These are phyloP conservation scores for Antheraea pernyi DNA, from an alignment of 1,140 invertebrate species.

Conservation along the genomic window DNA sequence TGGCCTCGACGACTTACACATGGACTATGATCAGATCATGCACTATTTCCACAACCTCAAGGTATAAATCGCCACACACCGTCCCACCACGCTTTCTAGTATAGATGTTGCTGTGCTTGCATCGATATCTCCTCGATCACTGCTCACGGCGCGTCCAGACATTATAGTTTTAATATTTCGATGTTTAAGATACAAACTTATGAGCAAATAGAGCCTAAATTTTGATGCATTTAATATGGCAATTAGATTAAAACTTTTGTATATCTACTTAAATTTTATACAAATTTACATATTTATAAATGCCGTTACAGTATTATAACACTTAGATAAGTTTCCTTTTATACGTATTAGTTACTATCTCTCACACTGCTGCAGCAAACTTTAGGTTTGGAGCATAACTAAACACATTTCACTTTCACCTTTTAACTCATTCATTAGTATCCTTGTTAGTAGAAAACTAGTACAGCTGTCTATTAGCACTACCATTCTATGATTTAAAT, in stretches of 20 bases:
- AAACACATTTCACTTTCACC: constrained; percentile 34
- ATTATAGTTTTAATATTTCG: constrained; percentile 42
- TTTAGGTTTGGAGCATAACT: constrained; percentile 24
- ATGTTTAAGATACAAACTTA: constrained; percentile 70
- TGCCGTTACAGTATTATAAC: constrained; percentile 67
- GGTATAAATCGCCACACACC: constrained; percentile 81
- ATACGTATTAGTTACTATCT: constrained; percentile 18
- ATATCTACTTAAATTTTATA: constrained; percentile 71
- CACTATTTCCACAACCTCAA: constrained; percentile 98
- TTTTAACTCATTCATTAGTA: constrained; percentile 38
- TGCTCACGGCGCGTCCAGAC: constrained; percentile 32
- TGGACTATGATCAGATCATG: constrained; percentile 98
- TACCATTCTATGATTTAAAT: neutral
- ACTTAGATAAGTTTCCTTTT: constrained; percentile 42
- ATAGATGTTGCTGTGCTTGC: constrained; percentile 70
- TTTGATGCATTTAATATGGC: constrained; percentile 73
- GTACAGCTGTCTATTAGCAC: constrained; percentile 37
- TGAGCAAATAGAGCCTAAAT: constrained; percentile 71
- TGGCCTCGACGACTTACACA: constrained; percentile 90
- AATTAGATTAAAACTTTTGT: constrained; percentile 68
- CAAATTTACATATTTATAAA: constrained; percentile 52
- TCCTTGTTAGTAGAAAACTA: constrained; percentile 61
- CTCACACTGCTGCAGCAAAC: constrained; percentile 39
- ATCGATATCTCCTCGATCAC: constrained; percentile 39
- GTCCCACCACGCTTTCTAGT: constrained; percentile 69